Evolutionary conservation across 2,113 vertebrate genomes (phyloP).

Genomic region (Paramormyrops kingsleyae): DNA sequence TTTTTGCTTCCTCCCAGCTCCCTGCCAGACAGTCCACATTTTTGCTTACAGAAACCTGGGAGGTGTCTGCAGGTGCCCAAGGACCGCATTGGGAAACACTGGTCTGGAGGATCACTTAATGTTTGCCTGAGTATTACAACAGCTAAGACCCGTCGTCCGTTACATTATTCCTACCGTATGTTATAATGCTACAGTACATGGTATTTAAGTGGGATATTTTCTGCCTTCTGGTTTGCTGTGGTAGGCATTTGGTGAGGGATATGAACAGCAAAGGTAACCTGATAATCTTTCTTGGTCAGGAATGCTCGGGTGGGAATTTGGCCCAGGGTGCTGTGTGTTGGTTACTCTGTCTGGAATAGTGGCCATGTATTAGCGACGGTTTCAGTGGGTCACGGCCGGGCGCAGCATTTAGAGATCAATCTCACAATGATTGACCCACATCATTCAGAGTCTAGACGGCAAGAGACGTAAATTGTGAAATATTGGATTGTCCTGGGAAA

Average conservation of each 20-base stretch:
- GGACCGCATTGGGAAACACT: background rate
- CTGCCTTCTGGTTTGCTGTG: background rate
- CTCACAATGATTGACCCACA: conserved; percentile 59
- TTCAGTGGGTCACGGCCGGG: conserved; percentile 39
- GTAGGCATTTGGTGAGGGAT: background rate
- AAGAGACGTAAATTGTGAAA: conserved; percentile 16
- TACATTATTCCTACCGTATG: background rate
- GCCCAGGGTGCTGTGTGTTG: background rate
- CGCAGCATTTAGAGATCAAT: conserved; percentile 63
- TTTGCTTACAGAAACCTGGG: background rate
- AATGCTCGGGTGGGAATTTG: background rate
- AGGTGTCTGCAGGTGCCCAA: background rate
- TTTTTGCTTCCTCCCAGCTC: background rate
- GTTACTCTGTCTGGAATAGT: conserved; percentile 6
- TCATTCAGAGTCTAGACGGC: conserved; percentile 19
- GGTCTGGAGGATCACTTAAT: background rate
- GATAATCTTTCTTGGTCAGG: background rate
- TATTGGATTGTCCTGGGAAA: conserved; percentile 22
- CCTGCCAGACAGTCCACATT: background rate
- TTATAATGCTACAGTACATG: background rate
- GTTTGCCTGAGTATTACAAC: background rate
- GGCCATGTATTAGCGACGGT: conserved; percentile 2
- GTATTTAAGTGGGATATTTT: background rate
- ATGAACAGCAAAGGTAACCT: background rate
- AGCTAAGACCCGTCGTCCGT: background rate